phyloP scores from a whole-genome alignment of 2,888 invertebrate genomes.

The Falcaria lacertinaria region DNA sequence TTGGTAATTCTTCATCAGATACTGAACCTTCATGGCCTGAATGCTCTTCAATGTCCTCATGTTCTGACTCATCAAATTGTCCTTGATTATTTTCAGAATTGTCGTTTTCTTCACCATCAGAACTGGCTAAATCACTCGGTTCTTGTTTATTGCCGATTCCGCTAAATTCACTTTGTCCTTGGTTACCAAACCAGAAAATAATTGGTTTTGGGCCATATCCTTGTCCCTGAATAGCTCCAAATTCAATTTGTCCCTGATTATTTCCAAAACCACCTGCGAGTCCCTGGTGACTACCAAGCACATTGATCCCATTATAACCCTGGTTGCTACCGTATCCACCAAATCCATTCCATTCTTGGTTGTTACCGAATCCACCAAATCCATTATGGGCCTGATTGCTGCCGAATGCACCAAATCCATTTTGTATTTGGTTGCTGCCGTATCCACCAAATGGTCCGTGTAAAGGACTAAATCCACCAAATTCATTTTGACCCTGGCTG shows the following conservation, averaged over 20 bases:
- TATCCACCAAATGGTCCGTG: not conserved
- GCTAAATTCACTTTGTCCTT: not conserved
- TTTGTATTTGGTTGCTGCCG: too few species aligned
- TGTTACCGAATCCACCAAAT: not conserved
- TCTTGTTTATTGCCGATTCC: not conserved
- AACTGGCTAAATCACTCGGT: too few species aligned
- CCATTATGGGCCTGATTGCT: not conserved
- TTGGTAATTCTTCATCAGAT: too few species aligned
- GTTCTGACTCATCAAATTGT: too few species aligned
- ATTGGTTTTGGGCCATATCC: too few species aligned
- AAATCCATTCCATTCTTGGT: not conserved
- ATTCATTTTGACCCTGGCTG: too few species aligned
- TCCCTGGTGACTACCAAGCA: not conserved
- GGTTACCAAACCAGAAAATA: not conserved
- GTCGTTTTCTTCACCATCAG: too few species aligned
- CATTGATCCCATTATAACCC: not conserved
- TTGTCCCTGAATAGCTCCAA: not conserved
- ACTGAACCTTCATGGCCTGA: too few species aligned
- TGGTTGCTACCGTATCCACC: not conserved
- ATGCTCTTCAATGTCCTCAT: too few species aligned
- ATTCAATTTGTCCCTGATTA: not conserved
- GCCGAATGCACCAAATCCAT: not conserved
- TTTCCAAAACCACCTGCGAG: not conserved
- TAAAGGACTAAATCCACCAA: not conserved
- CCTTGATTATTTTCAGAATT: too few species aligned